Base-by-base conservation (phyloP, 2,113 vertebrate species). In the Lepus timidus region DNA sequence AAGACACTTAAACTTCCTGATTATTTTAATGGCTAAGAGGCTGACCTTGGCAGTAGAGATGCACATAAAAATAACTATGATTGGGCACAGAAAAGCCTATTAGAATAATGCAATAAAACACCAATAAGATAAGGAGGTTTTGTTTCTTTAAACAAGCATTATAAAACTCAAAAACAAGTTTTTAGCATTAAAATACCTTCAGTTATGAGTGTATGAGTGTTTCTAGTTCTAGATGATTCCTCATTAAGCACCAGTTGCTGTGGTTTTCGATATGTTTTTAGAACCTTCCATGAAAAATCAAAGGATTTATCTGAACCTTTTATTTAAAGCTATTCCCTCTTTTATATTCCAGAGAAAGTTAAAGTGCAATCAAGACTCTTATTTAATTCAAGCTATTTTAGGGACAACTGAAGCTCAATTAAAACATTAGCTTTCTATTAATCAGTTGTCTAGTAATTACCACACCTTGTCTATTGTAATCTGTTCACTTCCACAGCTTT, bases 251-350 rank as follows among this genome's bases (percentile, higher is more conserved):
- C 58, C 68, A 88, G 51, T 96, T 97, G 4, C 33, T 95, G 33
- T 73, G 49, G 31, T 92, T 95, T 97, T 90, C 84, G 83, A 62
- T 52, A 7, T 84, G 61, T 62, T 10, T 79, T 85, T 65, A 33
- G 36, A 25, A 13, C 61, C 58, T 19, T 78, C 87, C 71, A 61
- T 87, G 39, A 96, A 95, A 92, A 97, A 93, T 79, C 95, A 67
- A 98, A 96, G 78, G 44, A 96, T 58, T 97, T 94, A 90, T 76
- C 96, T 95, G 93, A 97, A 92, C 23, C 87, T 97, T 98, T 97
- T 95, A 93, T 95, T 98, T 96, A 97, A 96, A 95, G 88, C 88
- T 78, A 92, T 88, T 79, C 20, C 70, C 70, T 97, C 96, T 62
- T 95, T 97, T 94, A 88, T 78, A 8, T 76, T 86, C 17, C 62